Base-by-base conservation (phyloP, 2,888 invertebrate species). In the Sphinx pinastri region DNA sequence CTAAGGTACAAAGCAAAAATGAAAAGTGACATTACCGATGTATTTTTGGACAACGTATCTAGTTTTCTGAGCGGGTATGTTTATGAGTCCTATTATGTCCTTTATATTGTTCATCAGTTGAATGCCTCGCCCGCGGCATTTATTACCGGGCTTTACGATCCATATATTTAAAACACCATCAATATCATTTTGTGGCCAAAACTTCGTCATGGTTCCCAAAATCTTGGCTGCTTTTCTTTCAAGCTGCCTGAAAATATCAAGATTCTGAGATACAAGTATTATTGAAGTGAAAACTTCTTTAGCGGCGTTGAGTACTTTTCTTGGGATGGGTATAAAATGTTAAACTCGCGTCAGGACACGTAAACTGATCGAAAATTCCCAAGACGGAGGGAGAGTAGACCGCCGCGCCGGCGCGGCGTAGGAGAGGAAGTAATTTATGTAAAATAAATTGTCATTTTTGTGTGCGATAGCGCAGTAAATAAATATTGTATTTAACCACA, bases 21-120 rank as follows among this genome's bases (percentile, higher is more conserved):
- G n/a, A 49, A 69, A 70, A 66, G 13, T 47, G 52, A 45, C 52
- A 87, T 92, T 94, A 98, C 98, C 98, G 79, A 99, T 98, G 87
- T 99, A 99, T 91, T 99, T 99, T 88, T 99, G 99, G 13, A 99
- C 97, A 67, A 99, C 98, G 88, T 97, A 99, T 94, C 97, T 95
- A 83, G 96, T 95, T 88, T 97, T 97, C 77, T 95, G 93, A 45
- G 95, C 95, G 25, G 96, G 95, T 76, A 95, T 94, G 84, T 96
- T 96, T n/a, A 97, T 94, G 69, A 96, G 94, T 45, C 95, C 95
- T 75, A 97, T 88, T 70, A 99, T 98, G 80, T 98, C 98, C 78
- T 98, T 97, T 47, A 99, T 94, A 80, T 96, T 96, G 86, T 98
- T 97, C 95, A 98, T 96, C 67, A 98, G 94, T 66, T 96, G 96